phyloP scores from a whole-genome alignment of 1,140 invertebrate genomes.

The Elymnias hypermnestra region DNA sequence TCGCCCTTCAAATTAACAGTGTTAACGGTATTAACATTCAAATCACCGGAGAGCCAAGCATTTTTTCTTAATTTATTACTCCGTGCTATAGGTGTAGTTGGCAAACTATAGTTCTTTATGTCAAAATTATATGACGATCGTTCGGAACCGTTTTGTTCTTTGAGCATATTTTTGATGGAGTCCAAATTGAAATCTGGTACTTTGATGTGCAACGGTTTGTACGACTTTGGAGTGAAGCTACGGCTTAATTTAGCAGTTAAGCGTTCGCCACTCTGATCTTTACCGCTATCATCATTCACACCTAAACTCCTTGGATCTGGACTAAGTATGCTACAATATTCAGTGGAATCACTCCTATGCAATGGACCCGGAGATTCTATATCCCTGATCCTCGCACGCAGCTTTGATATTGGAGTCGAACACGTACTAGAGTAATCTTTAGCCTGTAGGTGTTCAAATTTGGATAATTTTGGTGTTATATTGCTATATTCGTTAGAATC shows the following conservation, averaged over 20 bases:
- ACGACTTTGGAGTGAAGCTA: slow-evolving; percentile 68
- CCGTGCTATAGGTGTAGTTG: slow-evolving; percentile 66
- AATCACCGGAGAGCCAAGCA: slow-evolving; percentile 68
- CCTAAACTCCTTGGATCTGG: slow-evolving; percentile 44
- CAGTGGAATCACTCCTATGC: slow-evolving; percentile 69
- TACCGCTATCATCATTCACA: slow-evolving; percentile 31
- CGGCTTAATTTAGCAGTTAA: slow-evolving; percentile 52
- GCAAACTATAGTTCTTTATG: slow-evolving; percentile 69
- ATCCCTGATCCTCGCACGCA: slow-evolving; percentile 43
- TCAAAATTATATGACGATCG: slow-evolving; percentile 64
- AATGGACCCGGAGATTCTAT: slow-evolving; percentile 48
- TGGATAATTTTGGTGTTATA: too few relatives aligned
- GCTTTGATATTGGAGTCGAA: slow-evolving; percentile 56
- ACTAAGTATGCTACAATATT: slow-evolving; percentile 69
- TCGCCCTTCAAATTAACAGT: slow-evolving; percentile 16
- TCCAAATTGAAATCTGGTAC: slow-evolving; percentile 66
- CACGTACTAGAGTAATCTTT: slow-evolving; percentile 53
- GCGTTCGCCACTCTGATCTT: slow-evolving; percentile 38
- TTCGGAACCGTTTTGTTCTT: slow-evolving; percentile 39
- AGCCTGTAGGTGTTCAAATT: slow-evolving; percentile 39
- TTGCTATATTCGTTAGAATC: slow-evolving; percentile 44
- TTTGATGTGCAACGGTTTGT: slow-evolving; percentile 68
- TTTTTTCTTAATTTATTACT: slow-evolving; percentile 72
- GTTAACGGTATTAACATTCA: slow-evolving; percentile 34
- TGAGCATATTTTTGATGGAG: slow-evolving; percentile 48